Conservation (phyloP, 2,888 invertebrate genomes). For the Teleiodes luculella region DNA sequence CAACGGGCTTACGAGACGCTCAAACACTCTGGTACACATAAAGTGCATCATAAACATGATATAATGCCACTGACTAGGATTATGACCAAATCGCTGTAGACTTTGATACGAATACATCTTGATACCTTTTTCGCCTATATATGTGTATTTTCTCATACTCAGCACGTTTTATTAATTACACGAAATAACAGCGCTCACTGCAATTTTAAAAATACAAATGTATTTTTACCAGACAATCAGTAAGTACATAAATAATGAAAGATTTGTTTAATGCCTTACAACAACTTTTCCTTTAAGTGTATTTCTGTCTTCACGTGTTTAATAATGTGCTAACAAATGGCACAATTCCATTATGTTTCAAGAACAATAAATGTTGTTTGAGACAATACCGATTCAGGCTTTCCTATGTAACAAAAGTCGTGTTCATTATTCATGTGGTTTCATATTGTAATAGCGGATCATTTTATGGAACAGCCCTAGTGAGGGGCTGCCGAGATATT, state of each 20-base stretch:
- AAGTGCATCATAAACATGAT: neutral
- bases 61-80: neutral
- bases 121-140: too few relatives aligned
- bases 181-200: too few relatives aligned
- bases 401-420: conserved; percentile 14
- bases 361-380: conserved; percentile 53
- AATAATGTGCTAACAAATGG: conserved; percentile 31
- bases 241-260: too few relatives aligned
- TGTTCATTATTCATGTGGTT: conserved; percentile 12
- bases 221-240: too few relatives aligned
- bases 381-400: conserved; percentile 30
- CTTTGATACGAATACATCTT: too few relatives aligned
- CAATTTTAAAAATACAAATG: too few relatives aligned
- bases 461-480: neutral
- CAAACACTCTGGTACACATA: neutral
- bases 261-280: too few relatives aligned
- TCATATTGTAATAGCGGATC: conserved; percentile 2
- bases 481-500: neutral
- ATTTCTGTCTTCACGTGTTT: conserved; percentile 32
- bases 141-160: too few relatives aligned
- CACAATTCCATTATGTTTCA: conserved; percentile 58
- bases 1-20: neutral
- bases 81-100: neutral
- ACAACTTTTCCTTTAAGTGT: neutral
- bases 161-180: too few relatives aligned